These are phyloP conservation scores for Peromyscus leucopus DNA, from an alignment of 2,113 vertebrate species.

Conservation along the genomic window DNA sequence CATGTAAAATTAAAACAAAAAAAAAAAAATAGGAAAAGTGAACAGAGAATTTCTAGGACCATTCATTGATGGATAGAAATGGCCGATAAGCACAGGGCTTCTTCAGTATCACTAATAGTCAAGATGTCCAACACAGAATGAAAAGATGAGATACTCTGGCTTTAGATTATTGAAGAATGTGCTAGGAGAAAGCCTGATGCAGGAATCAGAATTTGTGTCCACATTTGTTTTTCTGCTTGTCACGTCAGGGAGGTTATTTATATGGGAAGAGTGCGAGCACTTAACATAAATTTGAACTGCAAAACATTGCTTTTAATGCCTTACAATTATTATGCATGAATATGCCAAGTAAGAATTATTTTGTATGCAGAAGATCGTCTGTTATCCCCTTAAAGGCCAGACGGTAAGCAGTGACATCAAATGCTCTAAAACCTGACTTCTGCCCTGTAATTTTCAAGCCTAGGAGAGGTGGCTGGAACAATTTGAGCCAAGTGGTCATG, in stretches of 20 bases:
- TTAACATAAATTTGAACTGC: slow-evolving; percentile 58
- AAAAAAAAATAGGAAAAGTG: neutral
- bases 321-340: slow-evolving; percentile 40
- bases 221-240: neutral
- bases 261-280: neutral
- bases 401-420: neutral
- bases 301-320: slow-evolving; percentile 42
- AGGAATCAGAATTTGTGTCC: neutral
- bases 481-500: neutral
- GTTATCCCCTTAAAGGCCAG: neutral
- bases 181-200: neutral
- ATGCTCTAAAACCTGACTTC: neutral
- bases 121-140: slow-evolving; percentile 3
- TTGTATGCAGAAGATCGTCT: neutral
- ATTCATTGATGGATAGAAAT: neutral
- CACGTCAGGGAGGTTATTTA: neutral
- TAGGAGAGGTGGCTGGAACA: neutral
- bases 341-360: slow-evolving; percentile 26
- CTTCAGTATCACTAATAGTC: neutral
- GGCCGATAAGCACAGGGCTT: neutral
- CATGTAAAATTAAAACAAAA: slow-evolving; percentile 2
- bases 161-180: slow-evolving; percentile 41
- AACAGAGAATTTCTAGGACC: neutral
- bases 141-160: slow-evolving; percentile 11
- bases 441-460: slow-evolving; percentile 24